Base-by-base conservation (phyloP, 2,888 invertebrate genomes). In the Lycophotia porphyrea region DNA sequence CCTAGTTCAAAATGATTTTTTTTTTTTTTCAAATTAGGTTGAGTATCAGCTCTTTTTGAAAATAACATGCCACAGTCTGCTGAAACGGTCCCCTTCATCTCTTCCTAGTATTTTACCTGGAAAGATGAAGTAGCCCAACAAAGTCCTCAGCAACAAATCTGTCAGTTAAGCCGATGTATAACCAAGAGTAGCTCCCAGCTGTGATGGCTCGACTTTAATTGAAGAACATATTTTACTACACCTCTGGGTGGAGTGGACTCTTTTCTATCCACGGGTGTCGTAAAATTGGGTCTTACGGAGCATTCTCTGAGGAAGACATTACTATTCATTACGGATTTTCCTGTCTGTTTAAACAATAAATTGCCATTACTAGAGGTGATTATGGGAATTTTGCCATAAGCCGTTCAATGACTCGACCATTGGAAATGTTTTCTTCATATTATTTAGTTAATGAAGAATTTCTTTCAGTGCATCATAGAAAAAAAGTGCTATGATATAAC, bases 301-400 rank as follows among this genome's bases (percentile, higher is more conserved):
- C 21, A 64, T 36, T 61, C 49, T 55, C 65, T 80, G 21, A 65
- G n/a, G 52, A 52, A 8, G 9, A 65, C 74, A 80, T 21, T 39
- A 21, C 44, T 55, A 31, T 80, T 42, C n/a, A 47, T 63, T 77
- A 77, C 34, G 15, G 73, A 63, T 72, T 80, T 72, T 64, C 52
- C 39, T 64, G 24, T 73, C 55, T 64, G 31, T 47, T 72, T 9
- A 63, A 47, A 80, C 36, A 72, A 77, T 72, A 55, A 55, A 80
- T 52, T 72, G 47, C 5, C 27, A 47, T 80, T 77, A 72, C 44
- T 8, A 18, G n/a, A 44, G 15, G 61, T 52, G 44, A 39, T 80
- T 79, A 52, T 47, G 11, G 36, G 42, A 21, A n/a, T 77, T 64
- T 61, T 27, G 18, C 44, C 34, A 21, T 61, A 42, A 36, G 34